A percentile compares a stretch with the other conserved stretches of the same genome.
Evolutionary conservation across 2,797 vertebrate species (phyloP).

Genomic region (Muscicapa striata): DNA sequence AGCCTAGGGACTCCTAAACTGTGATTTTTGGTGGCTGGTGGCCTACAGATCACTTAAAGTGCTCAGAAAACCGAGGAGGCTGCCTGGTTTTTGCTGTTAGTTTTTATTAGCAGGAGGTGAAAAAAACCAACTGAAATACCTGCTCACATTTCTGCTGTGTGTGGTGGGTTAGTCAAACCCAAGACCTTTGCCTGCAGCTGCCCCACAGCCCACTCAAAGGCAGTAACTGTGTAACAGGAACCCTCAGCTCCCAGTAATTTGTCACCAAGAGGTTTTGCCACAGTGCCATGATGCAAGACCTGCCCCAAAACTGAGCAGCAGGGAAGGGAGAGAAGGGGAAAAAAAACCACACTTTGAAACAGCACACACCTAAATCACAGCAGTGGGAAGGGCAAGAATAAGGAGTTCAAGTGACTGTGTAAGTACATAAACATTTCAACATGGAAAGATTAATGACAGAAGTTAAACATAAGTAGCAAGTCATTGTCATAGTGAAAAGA

Average conservation of each 20-base stretch:
- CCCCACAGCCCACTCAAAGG: background rate
- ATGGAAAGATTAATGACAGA: background rate
- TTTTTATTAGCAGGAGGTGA: constrained; percentile 30
- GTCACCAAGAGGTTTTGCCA: background rate
- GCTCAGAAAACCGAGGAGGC: constrained; percentile 10
- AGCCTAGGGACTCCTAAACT: constrained; percentile 27
- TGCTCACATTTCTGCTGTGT: background rate
- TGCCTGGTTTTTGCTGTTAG: background rate
- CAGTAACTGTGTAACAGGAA: background rate
- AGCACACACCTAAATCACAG: background rate
- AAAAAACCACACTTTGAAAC: background rate
- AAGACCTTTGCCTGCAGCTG: background rate
- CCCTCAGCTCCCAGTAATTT: background rate
- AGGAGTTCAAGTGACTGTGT: background rate
- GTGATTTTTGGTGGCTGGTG: constrained; percentile 17
- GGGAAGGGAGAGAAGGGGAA: background rate
- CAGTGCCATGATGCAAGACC: background rate
- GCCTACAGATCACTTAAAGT: constrained; percentile 14
- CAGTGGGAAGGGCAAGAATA: background rate
- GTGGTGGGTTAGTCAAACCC: background rate
- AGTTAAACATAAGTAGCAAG: constrained; percentile 10
- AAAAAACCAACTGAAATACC: background rate
- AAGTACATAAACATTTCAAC: background rate
- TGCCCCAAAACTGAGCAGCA: background rate
- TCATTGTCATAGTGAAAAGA: constrained; percentile 18